phyloP scores from a whole-genome alignment of 2,888 invertebrate species.

The Trachelus tabidus region DNA sequence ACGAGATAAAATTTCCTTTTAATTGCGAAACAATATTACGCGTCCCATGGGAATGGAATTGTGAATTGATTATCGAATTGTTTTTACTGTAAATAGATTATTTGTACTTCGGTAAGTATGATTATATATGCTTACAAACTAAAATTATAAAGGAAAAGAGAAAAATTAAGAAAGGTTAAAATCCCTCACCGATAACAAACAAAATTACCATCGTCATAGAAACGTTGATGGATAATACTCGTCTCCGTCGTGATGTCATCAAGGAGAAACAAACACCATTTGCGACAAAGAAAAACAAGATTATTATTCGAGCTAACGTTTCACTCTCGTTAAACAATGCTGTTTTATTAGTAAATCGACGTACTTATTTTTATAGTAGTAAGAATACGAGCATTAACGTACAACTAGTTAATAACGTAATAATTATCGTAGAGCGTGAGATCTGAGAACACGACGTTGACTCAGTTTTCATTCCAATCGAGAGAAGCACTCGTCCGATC shows the following conservation, averaged over 20 bases:
- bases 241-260: not conserved
- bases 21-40: too few species aligned
- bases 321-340: slow-evolving; percentile 49
- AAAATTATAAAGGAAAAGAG: too few species aligned
- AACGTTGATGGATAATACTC: too few species aligned
- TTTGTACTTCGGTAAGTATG: too few species aligned
- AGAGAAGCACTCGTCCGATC: slow-evolving; percentile 4
- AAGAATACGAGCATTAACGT: slow-evolving; percentile 46
- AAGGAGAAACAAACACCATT: slow-evolving; percentile 47
- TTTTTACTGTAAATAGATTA: too few species aligned
- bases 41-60: too few species aligned
- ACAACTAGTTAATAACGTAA: slow-evolving; percentile 40
- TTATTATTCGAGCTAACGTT: slow-evolving; percentile 56
- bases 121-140: too few species aligned
- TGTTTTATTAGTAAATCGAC: slow-evolving; percentile 39
- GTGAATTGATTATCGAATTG: too few species aligned
- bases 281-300: slow-evolving; percentile 47
- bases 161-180: too few species aligned
- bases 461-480: slow-evolving; percentile 21
- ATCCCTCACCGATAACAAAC: too few species aligned
- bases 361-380: not conserved
- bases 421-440: slow-evolving; percentile 39
- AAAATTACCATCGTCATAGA: too few species aligned
- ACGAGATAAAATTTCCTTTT: too few species aligned
- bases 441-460: slow-evolving; percentile 60